phyloP scores from a whole-genome alignment of 2,888 invertebrate species.

The Tillus elongatus region DNA sequence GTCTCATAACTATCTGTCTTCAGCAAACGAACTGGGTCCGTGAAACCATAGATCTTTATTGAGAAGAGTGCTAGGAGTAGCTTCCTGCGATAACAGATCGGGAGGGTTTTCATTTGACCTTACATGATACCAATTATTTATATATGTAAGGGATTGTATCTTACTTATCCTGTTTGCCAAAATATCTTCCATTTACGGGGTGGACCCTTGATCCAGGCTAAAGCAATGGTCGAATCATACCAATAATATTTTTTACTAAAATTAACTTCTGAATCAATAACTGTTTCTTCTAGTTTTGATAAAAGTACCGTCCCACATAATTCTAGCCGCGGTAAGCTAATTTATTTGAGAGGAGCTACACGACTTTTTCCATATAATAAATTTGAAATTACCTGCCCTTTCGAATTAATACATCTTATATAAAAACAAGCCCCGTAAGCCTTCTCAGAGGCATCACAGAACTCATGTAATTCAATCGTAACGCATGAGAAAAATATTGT shows the following conservation, averaged over 20 bases:
- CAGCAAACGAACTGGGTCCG: slow-evolving; percentile 10
- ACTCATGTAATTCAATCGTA: too few relatives aligned
- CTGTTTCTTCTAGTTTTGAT: too few relatives aligned
- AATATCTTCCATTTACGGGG: slow-evolving; percentile 18
- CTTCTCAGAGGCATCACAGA: too few relatives aligned
- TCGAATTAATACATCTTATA: too few relatives aligned
- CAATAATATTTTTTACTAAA: slow-evolving; percentile 22
- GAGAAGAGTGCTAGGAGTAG: neutral
- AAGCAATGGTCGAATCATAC: too few relatives aligned
- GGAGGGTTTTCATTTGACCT: slow-evolving; percentile 17
- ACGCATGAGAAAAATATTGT: too few relatives aligned
- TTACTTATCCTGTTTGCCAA: slow-evolving; percentile 17
- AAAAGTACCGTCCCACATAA: too few relatives aligned
- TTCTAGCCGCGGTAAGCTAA: too few relatives aligned
- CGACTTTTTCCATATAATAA: too few relatives aligned
- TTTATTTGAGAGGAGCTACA: too few relatives aligned
- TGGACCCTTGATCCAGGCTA: slow-evolving; percentile 19
- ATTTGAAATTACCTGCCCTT: too few relatives aligned
- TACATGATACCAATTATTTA: slow-evolving; percentile 16
- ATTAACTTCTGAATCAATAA: slow-evolving; percentile 12
- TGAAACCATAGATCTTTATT: slow-evolving; percentile 13
- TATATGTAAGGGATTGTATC: slow-evolving; percentile 14
- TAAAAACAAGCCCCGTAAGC: too few relatives aligned
- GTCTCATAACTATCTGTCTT: neutral
- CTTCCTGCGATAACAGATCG: slow-evolving; percentile 14